Conservation (phyloP, 92 coral and sea anemone genomes). For the Porites rus region DNA sequence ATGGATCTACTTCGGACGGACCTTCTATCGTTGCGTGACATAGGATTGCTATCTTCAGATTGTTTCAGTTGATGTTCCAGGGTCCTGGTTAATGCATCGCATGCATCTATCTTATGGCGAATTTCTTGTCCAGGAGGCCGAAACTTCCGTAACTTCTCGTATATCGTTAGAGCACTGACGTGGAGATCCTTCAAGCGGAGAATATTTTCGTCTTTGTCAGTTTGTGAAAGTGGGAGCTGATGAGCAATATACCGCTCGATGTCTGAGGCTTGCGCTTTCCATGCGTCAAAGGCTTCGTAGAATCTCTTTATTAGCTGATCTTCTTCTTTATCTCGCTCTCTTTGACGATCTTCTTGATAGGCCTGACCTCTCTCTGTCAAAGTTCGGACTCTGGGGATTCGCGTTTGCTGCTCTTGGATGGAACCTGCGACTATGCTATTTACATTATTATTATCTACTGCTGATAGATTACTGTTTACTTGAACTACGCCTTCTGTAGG, state of each 20-base stretch:
- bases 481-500: not conserved
- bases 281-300: too few relatives aligned
- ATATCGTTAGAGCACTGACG: constrained; percentile 5
- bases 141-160: too few relatives aligned
- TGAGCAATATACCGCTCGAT: not conserved
- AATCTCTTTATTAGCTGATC: too few relatives aligned
- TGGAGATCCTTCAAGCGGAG: not conserved
- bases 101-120: too few relatives aligned
- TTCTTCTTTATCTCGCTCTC: constrained; percentile 1
- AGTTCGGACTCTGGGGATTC: not conserved
- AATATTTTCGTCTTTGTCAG: too few relatives aligned
- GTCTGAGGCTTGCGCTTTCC: constrained; percentile 4
- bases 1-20: not conserved
- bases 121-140: too few relatives aligned
- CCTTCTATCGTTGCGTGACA: too few relatives aligned
- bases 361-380: constrained; percentile 9
- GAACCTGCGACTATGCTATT: not conserved
- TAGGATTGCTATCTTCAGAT: too few relatives aligned
- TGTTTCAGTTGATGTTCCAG: too few relatives aligned
- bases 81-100: too few relatives aligned
- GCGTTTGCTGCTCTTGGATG: not conserved
- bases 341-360: constrained; percentile 7
- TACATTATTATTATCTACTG: too few relatives aligned
- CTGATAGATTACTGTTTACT: not conserved
- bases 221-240: too few relatives aligned